A percentile compares a stretch with the other conserved stretches of the same genome.
Conservation (phyloP, 2,797 vertebrate species). For the Coluber constrictor region DNA sequence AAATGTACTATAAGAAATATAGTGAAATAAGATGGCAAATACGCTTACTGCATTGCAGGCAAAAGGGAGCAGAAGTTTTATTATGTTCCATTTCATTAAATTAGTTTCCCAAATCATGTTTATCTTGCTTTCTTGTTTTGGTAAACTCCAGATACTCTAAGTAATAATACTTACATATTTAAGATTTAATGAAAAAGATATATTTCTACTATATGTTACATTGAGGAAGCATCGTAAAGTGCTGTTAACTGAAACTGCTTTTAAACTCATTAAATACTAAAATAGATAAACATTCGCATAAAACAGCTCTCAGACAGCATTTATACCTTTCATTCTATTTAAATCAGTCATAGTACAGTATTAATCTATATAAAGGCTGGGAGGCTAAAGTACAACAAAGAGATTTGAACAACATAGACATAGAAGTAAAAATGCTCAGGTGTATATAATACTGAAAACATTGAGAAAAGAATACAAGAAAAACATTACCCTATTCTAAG, state of each 20-base stretch:
- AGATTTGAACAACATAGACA: background rate
- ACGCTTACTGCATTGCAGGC: background rate
- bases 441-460: background rate
- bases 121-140: background rate
- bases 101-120: background rate
- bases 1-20: background rate
- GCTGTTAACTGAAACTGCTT: background rate
- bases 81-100: constrained; percentile 5
- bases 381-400: background rate
- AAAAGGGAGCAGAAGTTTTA: background rate
- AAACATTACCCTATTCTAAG: background rate
- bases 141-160: background rate
- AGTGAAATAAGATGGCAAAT: background rate
- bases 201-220: background rate
- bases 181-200: background rate
- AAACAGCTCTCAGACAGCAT: background rate
- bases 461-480: background rate
- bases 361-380: background rate
- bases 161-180: background rate
- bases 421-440: background rate
- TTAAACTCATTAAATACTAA: background rate
- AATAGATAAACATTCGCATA: background rate
- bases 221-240: background rate
- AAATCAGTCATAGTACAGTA: background rate
- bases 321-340: background rate